Evolutionary conservation across 1,140 invertebrate genomes (phyloP), one percentile per base, ranked within the genome.

Genomic region (Pseudomyrmex concolor): DNA sequence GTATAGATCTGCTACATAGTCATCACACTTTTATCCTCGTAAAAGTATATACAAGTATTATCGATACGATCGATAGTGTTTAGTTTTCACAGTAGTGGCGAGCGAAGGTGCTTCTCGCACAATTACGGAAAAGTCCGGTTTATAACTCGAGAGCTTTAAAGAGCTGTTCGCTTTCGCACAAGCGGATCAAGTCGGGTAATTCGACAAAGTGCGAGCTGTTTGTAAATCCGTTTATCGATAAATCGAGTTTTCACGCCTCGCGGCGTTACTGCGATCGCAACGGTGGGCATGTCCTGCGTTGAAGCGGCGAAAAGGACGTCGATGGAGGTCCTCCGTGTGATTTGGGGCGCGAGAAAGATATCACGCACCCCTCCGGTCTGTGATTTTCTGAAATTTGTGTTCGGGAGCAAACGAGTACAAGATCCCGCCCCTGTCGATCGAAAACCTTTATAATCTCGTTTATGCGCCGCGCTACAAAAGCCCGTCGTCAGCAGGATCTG

Each of bases 161-260:
- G 54, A 80, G 54, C 43, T 34, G 12, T 34, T 7, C 54, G 76
- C 43, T 80, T 70, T 59, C 43, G 45, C 19, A 25, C 34, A 34
- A 34, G 34, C 34, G 19, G 54, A 80, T 80, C 67, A 48, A 71
- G 43, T 54, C n/a, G 34, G 54, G 19, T 70, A 80, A 80, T 80
- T 80, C 54, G 54, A 80, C 66, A 80, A 80, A 80, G 34, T 57
- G 17, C 66, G 70, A 48, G 51, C 43, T 70, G 64, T 76, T 87
- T 68, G 57, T 71, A 83, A 73, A 86, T 86, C 84, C 72, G 60
- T 72, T 87, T 86, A 86, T 82, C 71, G 70, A 74, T 74, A 82
- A 82, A 82, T 86, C 80, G 86, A 77, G 48, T 83, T 82, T 54
- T 64, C 12, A 66, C 62, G 68, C 68, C 54, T 83, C 66, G 62